Conservation (phyloP, 2,888 invertebrate genomes). For the Athrips mouffetella region DNA sequence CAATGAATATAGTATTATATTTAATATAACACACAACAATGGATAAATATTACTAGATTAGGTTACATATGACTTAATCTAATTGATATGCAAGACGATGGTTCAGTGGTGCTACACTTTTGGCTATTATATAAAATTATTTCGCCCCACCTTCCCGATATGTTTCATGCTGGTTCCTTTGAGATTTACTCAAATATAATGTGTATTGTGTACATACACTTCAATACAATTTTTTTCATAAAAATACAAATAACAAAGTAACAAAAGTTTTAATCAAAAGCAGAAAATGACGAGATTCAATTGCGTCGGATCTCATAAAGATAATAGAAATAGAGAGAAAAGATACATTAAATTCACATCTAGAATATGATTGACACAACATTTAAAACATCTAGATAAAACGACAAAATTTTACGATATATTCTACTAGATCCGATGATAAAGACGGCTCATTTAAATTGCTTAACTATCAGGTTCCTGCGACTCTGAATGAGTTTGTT, state of each 20-base stretch:
- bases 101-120: slow-evolving; percentile 37
- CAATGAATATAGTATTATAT: slow-evolving; percentile 31
- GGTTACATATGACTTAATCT: slow-evolving; percentile 41
- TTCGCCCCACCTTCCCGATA: slow-evolving; percentile 46
- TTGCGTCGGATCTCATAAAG: slow-evolving; percentile 56
- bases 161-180: slow-evolving; percentile 56
- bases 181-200: slow-evolving; percentile 16
- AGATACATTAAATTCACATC: slow-evolving; percentile 22
- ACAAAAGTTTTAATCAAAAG: neutral
- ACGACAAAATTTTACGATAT: neutral
- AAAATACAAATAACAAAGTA: too few species aligned
- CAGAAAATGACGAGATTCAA: slow-evolving; percentile 39
- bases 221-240: too few species aligned
- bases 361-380: slow-evolving; percentile 30
- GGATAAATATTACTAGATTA: slow-evolving; percentile 39
- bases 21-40: slow-evolving; percentile 38
- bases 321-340: slow-evolving; percentile 26
- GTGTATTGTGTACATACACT: slow-evolving; percentile 18
- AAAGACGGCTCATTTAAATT: neutral
- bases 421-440: neutral
- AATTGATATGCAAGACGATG: slow-evolving; percentile 61
- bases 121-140: slow-evolving; percentile 16
- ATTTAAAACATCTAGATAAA: slow-evolving; percentile 35
- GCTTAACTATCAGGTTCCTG: slow-evolving; percentile 59
- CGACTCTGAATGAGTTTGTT: slow-evolving; percentile 50